A percentile compares a stretch with the other conserved stretches of the same genome.
Conservation (phyloP, 2,113 vertebrate species). For the Ceyx cyanopectus region DNA sequence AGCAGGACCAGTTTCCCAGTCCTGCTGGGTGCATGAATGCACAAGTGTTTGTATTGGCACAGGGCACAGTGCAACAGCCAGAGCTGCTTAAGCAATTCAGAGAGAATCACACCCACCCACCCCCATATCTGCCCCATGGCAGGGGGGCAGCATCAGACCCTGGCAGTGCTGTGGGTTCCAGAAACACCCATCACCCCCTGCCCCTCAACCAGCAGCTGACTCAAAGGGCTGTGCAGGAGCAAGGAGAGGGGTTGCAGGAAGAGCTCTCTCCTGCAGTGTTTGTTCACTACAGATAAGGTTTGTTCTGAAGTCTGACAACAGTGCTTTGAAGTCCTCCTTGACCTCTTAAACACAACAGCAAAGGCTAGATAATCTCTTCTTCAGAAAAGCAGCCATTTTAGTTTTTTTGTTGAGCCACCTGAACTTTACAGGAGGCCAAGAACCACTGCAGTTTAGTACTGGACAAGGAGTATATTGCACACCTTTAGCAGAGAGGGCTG, state of each 20-base stretch:
- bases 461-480: background rate
- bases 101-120: background rate
- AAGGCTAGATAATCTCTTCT: background rate
- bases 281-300: background rate
- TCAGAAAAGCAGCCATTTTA: background rate
- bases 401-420: background rate
- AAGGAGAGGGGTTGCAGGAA: background rate
- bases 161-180: no score
- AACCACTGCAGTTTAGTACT: background rate
- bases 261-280: background rate
- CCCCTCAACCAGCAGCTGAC: background rate
- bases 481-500: background rate
- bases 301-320: background rate
- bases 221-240: background rate
- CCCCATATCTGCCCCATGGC: background rate
- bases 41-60: constrained; percentile 57
- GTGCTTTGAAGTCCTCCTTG: background rate
- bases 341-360: background rate
- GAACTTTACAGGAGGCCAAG: background rate
- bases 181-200: background rate
- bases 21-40: background rate
- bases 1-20: constrained; percentile 48
- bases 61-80: background rate
- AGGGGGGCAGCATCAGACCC: background rate
- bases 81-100: background rate